Conservation (phyloP, 2,113 vertebrate genomes). For the Chloroceryle aenea region DNA sequence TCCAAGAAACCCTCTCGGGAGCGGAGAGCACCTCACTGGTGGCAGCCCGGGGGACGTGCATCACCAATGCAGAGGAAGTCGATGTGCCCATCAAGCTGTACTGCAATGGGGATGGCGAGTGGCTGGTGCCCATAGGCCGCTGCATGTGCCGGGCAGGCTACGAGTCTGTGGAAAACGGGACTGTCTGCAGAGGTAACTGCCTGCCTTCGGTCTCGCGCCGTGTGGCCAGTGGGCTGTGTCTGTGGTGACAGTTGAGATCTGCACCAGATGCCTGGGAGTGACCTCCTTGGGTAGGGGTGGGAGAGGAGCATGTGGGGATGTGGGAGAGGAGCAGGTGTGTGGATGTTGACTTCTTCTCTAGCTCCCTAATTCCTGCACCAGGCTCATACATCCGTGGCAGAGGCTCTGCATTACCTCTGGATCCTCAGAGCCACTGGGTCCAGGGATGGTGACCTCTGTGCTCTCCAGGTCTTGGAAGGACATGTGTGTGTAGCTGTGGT, state of each 20-base stretch:
- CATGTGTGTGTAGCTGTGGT: rapidly evolving
- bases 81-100: constrained; percentile 97
- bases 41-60: constrained; percentile 89
- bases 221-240: rapidly evolving
- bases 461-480: background rate
- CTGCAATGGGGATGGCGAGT: constrained; percentile 94
- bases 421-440: background rate
- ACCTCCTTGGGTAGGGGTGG: background rate
- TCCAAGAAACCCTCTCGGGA: constrained; percentile 94
- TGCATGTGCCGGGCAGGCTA: constrained; percentile 93
- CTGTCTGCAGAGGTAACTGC: constrained; percentile 88
- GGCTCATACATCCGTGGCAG: too few species aligned
- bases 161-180: constrained; percentile 88
- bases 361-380: background rate
- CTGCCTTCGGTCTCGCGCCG: rapidly evolving
- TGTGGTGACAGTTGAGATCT: background rate
- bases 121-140: constrained; percentile 95
- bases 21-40: constrained; percentile 95
- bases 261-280: rapidly evolving
- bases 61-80: constrained; percentile 92
- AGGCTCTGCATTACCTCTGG: rapidly evolving
- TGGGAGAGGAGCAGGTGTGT: background rate
- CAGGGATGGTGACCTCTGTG: background rate
- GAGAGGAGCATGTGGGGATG: rapidly evolving
- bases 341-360: background rate